Evolutionary conservation across 2,113 vertebrate species (phyloP), one percentile per base, ranked within the genome.

Genomic region (Pteronura brasiliensis): DNA sequence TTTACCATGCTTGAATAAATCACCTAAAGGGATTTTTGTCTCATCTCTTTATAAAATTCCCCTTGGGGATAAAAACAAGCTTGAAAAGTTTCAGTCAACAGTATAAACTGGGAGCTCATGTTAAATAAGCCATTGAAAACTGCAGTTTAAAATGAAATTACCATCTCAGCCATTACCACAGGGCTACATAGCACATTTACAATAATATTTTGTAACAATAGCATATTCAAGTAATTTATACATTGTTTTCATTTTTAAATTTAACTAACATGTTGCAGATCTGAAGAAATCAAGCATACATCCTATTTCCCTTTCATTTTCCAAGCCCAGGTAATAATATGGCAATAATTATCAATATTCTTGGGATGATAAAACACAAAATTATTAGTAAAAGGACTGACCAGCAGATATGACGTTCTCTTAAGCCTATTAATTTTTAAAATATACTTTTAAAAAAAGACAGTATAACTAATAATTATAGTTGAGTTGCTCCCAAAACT

Each of bases 51-150:
- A 88, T 92, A 85, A 96, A 97, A 96, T 91, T 96, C 88, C 95
- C 94, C 31, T 79, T 55, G 85, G 95, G 84, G 77, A 96, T 96
- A 47, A 94, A 98, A 98, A 95, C 59, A 96, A 96, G 94, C 96
- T 96, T 93, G 61, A 69, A 79, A 96, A 96, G 71, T 95, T 97
- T 98, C 96, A 69, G 92, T 96, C 97, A 96, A 98, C 90, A 97
- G 84, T 94, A 63, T 91, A 97, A 98, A 97, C 93, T 98, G 88
- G 77, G 61, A 97, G 71, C 88, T 96, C 4, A 0, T 98, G 96
- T 98, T 98, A 98, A 98, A 98, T 96, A 98, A 97, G 59, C 95
- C 97, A 93, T 96, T 94, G 94, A 97, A 95, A 98, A 96, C 65
- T 79, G 57, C 85, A 96, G 61, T 94, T 98, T 94, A 94, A 88